phyloP scores from a whole-genome alignment of 2,113 vertebrate genomes.

The Salvelinus sp. region DNA sequence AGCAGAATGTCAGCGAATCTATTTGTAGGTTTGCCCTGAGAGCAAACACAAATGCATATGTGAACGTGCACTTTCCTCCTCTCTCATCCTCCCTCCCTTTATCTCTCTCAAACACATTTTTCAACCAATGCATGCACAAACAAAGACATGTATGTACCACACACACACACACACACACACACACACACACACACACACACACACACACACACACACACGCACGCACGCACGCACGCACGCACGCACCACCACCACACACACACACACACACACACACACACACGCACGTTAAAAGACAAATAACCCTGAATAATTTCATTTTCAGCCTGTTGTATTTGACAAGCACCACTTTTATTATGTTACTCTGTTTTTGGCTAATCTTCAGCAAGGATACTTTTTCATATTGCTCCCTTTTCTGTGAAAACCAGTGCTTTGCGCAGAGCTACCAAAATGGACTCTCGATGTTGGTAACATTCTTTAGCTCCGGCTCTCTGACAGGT shows the following conservation, averaged over 20 bases:
- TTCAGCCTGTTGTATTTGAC: too few relatives aligned
- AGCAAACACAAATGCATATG: slow-evolving; percentile 21
- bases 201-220: background rate
- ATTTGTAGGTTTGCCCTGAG: slow-evolving; percentile 50
- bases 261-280: background rate
- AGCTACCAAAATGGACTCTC: too few relatives aligned
- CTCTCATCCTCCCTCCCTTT: background rate
- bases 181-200: background rate
- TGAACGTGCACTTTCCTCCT: background rate
- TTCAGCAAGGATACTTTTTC: background rate
- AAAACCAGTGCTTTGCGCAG: background rate
- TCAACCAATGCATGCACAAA: background rate
- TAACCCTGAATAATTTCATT: background rate
- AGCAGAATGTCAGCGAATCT: slow-evolving; percentile 50
- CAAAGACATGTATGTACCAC: background rate
- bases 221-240: background rate
- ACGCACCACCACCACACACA: too few relatives aligned
- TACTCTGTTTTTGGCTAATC: background rate
- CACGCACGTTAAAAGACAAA: background rate
- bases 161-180: background rate
- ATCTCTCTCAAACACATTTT: background rate
- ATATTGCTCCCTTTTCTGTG: background rate
- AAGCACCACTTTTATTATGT: background rate
- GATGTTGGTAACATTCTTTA: slow-evolving; percentile 33
- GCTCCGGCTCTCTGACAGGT: slow-evolving; percentile 6